Evolutionary conservation across 2,888 invertebrate genomes (phyloP), one percentile per base, ranked within the genome.

Genomic region (Gymnosoma rotundatum): DNA sequence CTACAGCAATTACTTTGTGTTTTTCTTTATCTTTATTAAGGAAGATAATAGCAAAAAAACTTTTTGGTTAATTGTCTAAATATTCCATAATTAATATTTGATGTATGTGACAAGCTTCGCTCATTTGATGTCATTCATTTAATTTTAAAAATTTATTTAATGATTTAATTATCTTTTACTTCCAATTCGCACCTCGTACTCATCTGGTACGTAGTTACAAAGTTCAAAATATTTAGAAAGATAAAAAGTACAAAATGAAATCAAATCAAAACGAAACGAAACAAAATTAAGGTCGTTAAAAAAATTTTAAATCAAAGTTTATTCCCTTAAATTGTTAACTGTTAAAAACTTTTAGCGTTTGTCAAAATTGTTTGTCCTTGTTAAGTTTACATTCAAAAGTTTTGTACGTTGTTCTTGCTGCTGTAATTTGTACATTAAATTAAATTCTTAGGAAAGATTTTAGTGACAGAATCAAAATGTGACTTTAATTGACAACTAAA

Each of bases 401-500:
- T 10, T 8, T 12, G 14, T n/a, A 16, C 45, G 7, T 14, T 48
- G 7, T n/a, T 48, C 7, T 6, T 45, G 8, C 21, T 21, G 1
- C 8, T 14, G 16, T 12, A 20, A 42, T 6, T 14, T 42, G 12
- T 61, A 5, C 21, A 25, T 32, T 42, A 12, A 42, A 12, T 42
- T 42, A 42, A 42, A 42, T 12, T 42, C 12, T 42, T 42, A 42
- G 38, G 21, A 69, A 38, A 45, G 69, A n/a, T 42, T 58, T 12
- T 42, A 21, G 21, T 18, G 60, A 8, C 18, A 60, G 25, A 36
- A 18, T 50, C 21, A 52, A 61, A 61, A 69, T 69, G 61, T 69
- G 54, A 78, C 42, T 78, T 67, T 78, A 78, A 69, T 61, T 78
- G 69, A 42, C 76, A 78, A 69, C 52, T 52, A 69, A 78, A 78